Base-by-base conservation (phyloP, 1,140 invertebrate genomes). In the Xylocopa sonorina region DNA sequence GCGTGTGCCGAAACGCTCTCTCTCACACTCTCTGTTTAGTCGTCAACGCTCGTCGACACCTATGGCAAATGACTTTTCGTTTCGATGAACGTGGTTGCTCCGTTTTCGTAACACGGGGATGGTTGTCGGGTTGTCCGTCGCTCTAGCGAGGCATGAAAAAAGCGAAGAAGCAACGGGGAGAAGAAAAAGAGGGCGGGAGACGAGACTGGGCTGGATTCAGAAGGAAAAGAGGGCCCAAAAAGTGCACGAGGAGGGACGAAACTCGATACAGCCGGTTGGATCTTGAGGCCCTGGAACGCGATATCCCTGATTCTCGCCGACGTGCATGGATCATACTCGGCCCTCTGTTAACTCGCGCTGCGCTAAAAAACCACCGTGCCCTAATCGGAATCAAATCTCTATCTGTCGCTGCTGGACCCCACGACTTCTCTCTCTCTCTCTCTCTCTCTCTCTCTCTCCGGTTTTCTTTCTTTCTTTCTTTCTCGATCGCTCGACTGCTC, bases 251-350 rank as follows among this genome's bases (percentile, higher is more conserved):
- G 69, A 73, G 60, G 53, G 38, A 67, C 69, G 91, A 90, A 92
- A 92, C 88, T 87, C 83, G 90, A 92, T 92, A 87, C 89, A 90
- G 90, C 84, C 85, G 83, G 82, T 80, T 76, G 83, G 80, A 84
- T 87, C 84, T 85, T 50, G 78, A 71, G 85, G 80, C 78, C 82
- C 66, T 85, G 90, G 89, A 92, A 92, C 84, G 88, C 88, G 92
- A 92, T 92, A 92, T 89, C 90, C 87, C 91, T 92, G 91, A 91
- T 89, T 91, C 87, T 82, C 81, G 88, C 90, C 90, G 91, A 88
- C 90, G 84, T 85, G 78, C 86, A 77, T 84, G 87, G 85, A 91
- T 91, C 87, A 91, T 91, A 89, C 87, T 87, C 83, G 68, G 78
- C 73, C 71, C 87, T 86, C 87, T 85, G 83, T 90, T 88, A 84